Base-by-base conservation (phyloP, 2,113 vertebrate genomes). In the Garra rufa region DNA sequence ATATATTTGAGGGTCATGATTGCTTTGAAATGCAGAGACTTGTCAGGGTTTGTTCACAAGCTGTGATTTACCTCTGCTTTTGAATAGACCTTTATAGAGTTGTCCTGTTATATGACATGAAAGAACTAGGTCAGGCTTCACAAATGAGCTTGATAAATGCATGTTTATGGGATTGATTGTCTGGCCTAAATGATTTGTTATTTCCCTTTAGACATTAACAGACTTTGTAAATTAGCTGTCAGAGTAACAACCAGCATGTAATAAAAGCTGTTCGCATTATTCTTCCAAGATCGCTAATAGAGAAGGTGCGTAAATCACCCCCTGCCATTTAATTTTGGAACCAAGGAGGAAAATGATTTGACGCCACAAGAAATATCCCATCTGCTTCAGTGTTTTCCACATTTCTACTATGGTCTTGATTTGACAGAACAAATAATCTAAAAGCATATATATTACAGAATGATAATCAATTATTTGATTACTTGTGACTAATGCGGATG, bases 101-200 rank as follows among this genome's bases (percentile, higher is more conserved):
- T 69, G 24, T 69, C 17, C 17, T 69, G 44, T 69, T 50, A 81
- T 69, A 24, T 81, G 63, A 38, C 24, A 38, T 69, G 61, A 67
- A 69, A 65, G 59, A 52, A 81, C 44, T 69, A 48, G 78, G 44
- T 67, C 63, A 81, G 61, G 59, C 26, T 69, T 65, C 77, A 69
- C 80, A 86, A 55, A 82, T 86, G 80, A 50, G 70, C n/a, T 48
- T 76, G 85, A 65, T 86, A 86, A 82, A 63, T 76, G 80, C 70
- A 76, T 46, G 48, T 77, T 76, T 82, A 63, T 73, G 44, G 50
- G 59, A 76, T 48, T 65, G 52, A 82, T 76, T 77, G 80, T 38
- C 34, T 41, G 50, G 71, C 55, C n/a, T 82, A 86, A 86, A 86
- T 82, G 71, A 73, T 76, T 61, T 63, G 43, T 80, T 76, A 82